A percentile compares a stretch with the other conserved stretches of the same genome.
phyloP scores from a whole-genome alignment of 37 sponge, comb jelly and placozoan genomes.

The Beroe forskalii region DNA sequence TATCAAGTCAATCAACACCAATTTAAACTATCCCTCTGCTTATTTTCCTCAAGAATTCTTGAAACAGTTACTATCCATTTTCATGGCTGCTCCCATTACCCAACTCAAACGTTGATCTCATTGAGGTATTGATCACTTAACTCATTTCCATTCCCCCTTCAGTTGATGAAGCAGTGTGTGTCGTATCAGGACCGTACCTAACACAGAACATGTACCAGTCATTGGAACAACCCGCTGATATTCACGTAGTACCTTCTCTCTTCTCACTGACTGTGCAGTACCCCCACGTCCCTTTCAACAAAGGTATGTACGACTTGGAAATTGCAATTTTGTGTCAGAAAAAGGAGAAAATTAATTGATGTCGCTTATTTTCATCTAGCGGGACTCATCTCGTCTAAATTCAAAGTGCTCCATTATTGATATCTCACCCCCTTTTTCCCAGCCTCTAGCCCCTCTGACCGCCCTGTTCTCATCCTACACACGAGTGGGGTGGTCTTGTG shows the following conservation, averaged over 20 bases:
- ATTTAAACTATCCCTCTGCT: neutral
- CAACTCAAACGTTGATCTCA: too few relatives aligned
- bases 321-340: too few relatives aligned
- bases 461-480: slow-evolving; percentile 39
- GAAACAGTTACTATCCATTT: too few relatives aligned
- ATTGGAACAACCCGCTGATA: slow-evolving; percentile 6
- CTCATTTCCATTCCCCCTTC: too few relatives aligned
- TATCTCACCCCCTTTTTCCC: slow-evolving; percentile 25
- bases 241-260: slow-evolving; percentile 13
- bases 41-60: too few relatives aligned
- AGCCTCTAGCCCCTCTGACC: slow-evolving; percentile 38
- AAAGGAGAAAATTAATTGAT: too few relatives aligned
- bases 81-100: too few relatives aligned
- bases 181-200: neutral
- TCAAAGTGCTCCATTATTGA: too few relatives aligned
- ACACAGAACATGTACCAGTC: slow-evolving; percentile 15
- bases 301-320: too few relatives aligned
- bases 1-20: neutral
- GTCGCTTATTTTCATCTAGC: too few relatives aligned
- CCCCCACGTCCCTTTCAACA: slow-evolving; percentile 39
- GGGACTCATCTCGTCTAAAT: too few relatives aligned
- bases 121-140: too few relatives aligned
- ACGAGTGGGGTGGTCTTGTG: slow-evolving; percentile 18
- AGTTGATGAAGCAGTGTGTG: slow-evolving; percentile 56
- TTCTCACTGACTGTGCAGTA: slow-evolving; percentile 21